Evolutionary conservation across 2,797 vertebrate species (phyloP), one percentile per base, ranked within the genome.

Genomic region (Semaprochilodus insignis): DNA sequence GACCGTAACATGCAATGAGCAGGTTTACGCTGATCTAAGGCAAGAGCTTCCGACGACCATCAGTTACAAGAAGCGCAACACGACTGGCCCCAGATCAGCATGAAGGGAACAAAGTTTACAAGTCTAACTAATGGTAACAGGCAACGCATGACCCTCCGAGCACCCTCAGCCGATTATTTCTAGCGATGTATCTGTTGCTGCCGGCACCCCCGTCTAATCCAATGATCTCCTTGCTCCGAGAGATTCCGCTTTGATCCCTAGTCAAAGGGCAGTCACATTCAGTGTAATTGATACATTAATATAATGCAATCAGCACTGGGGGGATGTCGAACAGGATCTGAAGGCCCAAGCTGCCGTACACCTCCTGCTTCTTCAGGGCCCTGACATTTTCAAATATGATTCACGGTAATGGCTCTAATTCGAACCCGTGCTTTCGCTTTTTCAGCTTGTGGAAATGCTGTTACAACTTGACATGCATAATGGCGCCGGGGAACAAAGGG

Each of bases 231-330:
- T 67, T 44, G 62, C 36, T 23, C 52, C 19, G 31, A 70, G 75
- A 80, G 60, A 57, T 80, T 81, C 71, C 62, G 85, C 85, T 85
- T 85, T 85, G 77, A 88, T 88, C 52, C 82, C 65, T 72, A 87
- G 85, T 85, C 85, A 85, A 87, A 85, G 81, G 83, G 77, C 80
- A 88, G 85, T 89, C 75, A 54, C 80, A 88, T 89, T 82, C 72
- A 80, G 21, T 77, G 81, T 88, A 88, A 85, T 85, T 87, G 82
- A 85, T 86, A 84, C 85, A 87, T 87, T 87, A 88, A 87, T 86
- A 81, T 89, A 89, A 88, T 89, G 78, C 74, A 83, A 87, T 88
- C 83, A 86, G 84, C 77, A 23, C 54, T 36, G 44, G 76, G 4
- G 60, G 59, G 67, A 74, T 14, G 73, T 81, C 78, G 67, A 76